Evolutionary conservation across 2,797 vertebrate species (phyloP).

Genomic region (Hozukius guyotensis): DNA sequence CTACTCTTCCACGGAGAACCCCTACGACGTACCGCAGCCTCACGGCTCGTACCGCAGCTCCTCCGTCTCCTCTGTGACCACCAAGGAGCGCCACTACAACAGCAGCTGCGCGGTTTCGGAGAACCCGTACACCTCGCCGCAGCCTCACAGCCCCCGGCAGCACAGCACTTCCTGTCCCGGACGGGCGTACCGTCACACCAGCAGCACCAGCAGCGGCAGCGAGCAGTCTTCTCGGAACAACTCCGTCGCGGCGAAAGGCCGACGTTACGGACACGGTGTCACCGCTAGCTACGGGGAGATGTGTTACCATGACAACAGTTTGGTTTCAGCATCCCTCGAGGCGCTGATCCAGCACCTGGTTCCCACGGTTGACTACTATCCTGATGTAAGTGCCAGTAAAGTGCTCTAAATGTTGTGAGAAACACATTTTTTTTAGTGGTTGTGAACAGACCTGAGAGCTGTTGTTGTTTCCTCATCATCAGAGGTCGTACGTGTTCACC

Average conservation of each 20-base stretch:
- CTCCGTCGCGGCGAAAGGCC: slow-evolving; percentile 15
- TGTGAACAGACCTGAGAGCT: background rate
- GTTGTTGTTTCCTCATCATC: slow-evolving; percentile 11
- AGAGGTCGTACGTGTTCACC: slow-evolving; percentile 96
- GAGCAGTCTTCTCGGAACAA: slow-evolving; percentile 68
- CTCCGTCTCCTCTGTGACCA: slow-evolving; percentile 35
- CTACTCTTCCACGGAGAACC: slow-evolving; percentile 64
- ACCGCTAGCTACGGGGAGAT: slow-evolving; percentile 88
- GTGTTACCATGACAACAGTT: slow-evolving; percentile 94
- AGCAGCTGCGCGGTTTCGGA: slow-evolving; percentile 45
- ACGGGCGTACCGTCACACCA: slow-evolving; percentile 63
- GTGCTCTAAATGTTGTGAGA: background rate
- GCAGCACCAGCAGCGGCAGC: slow-evolving; percentile 42
- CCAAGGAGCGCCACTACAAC: slow-evolving; percentile 63
- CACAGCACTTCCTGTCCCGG: slow-evolving; percentile 71
- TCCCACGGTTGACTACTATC: slow-evolving; percentile 95
- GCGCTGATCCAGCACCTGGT: slow-evolving; percentile 96
- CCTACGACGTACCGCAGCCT: slow-evolving; percentile 72
- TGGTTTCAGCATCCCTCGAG: slow-evolving; percentile 95
- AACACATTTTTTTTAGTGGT: background rate
- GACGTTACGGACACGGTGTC: slow-evolving; percentile 60
- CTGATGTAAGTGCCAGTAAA: slow-evolving; percentile 85
- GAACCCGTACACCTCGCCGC: slow-evolving; percentile 65
- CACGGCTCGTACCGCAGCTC: slow-evolving; percentile 63
- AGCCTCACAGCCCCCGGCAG: slow-evolving; percentile 62